Evolutionary conservation across 2,113 vertebrate genomes (phyloP).

Genomic region (Pteronura brasiliensis): DNA sequence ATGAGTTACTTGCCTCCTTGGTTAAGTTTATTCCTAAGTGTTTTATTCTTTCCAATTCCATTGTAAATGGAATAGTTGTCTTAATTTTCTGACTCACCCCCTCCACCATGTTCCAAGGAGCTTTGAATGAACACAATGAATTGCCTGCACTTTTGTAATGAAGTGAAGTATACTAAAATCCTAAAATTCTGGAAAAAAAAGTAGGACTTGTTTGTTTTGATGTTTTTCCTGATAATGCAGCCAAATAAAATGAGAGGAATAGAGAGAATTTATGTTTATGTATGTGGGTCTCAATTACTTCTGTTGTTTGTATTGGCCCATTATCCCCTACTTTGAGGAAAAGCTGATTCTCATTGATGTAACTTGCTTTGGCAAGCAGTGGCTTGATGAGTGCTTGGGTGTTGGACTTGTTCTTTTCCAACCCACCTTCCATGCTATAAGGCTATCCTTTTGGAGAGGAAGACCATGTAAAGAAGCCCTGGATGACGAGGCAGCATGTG

Average conservation of each 20-base stretch:
- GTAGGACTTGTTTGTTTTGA: not conserved
- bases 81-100: not conserved
- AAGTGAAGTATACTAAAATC: not conserved
- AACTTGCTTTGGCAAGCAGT: not conserved
- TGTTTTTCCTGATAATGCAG: not conserved
- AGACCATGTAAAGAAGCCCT: not conserved
- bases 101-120: not conserved
- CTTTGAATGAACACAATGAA: not conserved
- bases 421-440: not conserved
- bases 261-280: not conserved
- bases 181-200: not conserved
- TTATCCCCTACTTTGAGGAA: not conserved
- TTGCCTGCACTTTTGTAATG: not conserved
- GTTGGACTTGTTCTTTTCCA: not conserved
- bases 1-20: not conserved
- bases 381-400: not conserved
- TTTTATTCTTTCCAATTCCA: not conserved
- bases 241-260: not conserved
- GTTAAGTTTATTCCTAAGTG: not conserved
- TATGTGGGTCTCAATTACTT: not conserved
- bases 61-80: not conserved
- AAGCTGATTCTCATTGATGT: not conserved
- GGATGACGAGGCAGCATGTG: not conserved
- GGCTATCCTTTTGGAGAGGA: not conserved
- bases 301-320: not conserved